Evolutionary conservation across 2,797 vertebrate genomes (phyloP).

Genomic region (Linurgus olivaceus): DNA sequence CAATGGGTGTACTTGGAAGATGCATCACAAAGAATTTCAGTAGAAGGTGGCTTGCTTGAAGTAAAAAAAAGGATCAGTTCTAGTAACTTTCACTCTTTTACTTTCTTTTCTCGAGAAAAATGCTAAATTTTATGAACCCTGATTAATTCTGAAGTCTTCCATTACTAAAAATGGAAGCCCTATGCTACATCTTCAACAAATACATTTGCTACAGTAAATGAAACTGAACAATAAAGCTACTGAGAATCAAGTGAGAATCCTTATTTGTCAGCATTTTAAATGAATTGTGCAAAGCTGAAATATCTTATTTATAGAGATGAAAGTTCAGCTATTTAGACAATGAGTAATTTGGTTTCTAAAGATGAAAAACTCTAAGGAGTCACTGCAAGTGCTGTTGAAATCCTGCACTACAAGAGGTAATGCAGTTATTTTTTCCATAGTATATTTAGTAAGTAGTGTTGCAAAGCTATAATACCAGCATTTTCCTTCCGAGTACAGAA

Average conservation of each 20-base stretch:
- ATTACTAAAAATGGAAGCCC: slow-evolving; percentile 42
- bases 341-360: slow-evolving; percentile 72
- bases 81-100: background rate
- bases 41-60: background rate
- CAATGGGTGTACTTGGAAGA: background rate
- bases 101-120: background rate
- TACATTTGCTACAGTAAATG: slow-evolving; percentile 31
- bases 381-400: slow-evolving; percentile 65
- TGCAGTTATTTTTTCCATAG: slow-evolving; percentile 48
- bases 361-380: slow-evolving; percentile 67
- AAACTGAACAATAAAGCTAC: slow-evolving; percentile 55
- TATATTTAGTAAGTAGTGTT: slow-evolving; percentile 37
- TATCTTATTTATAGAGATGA: slow-evolving; percentile 74
- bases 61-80: background rate
- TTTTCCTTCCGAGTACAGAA: background rate
- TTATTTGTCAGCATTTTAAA: slow-evolving; percentile 68
- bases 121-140: background rate
- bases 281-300: slow-evolving; percentile 68
- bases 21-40: background rate
- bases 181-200: slow-evolving; percentile 43
- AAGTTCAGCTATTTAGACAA: slow-evolving; percentile 74
- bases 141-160: slow-evolving; percentile 15
- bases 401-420: slow-evolving; percentile 49
- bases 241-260: slow-evolving; percentile 56
- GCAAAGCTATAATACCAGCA: slow-evolving; percentile 32